These are phyloP conservation scores for Phoxinus phoxinus DNA, from an alignment of 2,113 vertebrate species.

Conservation along the genomic window DNA sequence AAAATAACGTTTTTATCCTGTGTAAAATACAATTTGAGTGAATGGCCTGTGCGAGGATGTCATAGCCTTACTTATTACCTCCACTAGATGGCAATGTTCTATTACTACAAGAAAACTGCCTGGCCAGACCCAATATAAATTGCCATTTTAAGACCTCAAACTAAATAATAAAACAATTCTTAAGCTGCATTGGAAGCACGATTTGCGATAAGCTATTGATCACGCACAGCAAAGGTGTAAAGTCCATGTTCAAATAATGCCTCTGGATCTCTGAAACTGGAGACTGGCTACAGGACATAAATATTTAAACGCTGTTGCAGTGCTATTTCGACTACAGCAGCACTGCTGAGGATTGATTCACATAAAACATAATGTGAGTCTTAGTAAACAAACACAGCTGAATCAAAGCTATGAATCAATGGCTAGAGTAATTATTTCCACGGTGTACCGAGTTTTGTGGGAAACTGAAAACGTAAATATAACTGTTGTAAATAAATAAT, in stretches of 20 bases:
- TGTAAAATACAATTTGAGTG: background rate
- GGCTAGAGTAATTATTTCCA: background rate
- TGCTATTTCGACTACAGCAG: background rate
- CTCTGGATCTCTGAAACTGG: constrained; percentile 5
- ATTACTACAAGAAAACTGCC: background rate
- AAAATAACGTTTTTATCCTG: background rate
- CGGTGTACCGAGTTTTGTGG: background rate
- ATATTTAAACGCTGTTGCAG: constrained; percentile 12
- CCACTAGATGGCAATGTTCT: constrained; percentile 70
- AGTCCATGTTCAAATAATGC: constrained; percentile 11
- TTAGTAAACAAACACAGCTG: background rate
- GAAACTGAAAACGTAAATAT: background rate
- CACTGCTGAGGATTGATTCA: constrained; percentile 11
- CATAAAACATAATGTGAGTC: background rate
- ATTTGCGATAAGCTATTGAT: background rate
- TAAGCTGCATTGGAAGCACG: background rate
- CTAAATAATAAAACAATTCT: background rate
- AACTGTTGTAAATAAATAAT: background rate
- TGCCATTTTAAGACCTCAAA: background rate
- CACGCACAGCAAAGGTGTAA: background rate
- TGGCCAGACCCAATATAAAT: background rate
- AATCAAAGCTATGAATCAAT: background rate
- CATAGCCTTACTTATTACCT: background rate
- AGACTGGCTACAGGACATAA: background rate
- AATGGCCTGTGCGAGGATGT: background rate